Conservation (phyloP, 1,140 invertebrate species). For the Rhynchophorus ferrugineus region DNA sequence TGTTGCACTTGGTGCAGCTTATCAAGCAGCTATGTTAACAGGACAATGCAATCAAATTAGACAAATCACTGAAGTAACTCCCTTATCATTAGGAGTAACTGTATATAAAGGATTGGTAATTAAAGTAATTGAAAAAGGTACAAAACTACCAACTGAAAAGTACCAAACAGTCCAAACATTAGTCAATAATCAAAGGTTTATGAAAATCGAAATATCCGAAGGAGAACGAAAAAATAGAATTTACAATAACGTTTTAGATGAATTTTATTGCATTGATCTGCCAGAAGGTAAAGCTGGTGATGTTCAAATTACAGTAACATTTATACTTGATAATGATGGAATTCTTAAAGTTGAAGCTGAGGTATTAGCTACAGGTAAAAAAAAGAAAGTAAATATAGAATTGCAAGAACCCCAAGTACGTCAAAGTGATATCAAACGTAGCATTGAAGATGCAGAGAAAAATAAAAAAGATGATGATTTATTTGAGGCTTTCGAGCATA, state of each 20-base stretch:
- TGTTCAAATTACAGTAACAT: conserved; percentile 5
- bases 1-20: conserved; percentile 21
- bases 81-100: conserved; percentile 14
- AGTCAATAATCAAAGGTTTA: conserved; percentile 8
- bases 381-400: background rate
- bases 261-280: conserved; percentile 11
- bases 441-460: background rate
- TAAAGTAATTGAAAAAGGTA: conserved; percentile 12
- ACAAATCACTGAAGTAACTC: conserved; percentile 14
- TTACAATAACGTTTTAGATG: conserved; percentile 16
- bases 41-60: conserved; percentile 1
- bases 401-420: conserved; percentile 2
- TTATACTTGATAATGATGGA: conserved; percentile 19
- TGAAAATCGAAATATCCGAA: conserved; percentile 13
- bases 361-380: conserved; percentile 4
- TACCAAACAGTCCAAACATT: background rate
- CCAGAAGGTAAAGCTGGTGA: conserved; percentile 11
- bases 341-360: conserved; percentile 17
- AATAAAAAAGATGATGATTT: conserved; percentile 3
- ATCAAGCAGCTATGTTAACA: conserved; percentile 18
- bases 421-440: background rate
- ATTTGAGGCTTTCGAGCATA: no score
- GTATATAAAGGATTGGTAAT: conserved; percentile 1
- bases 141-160: conserved; percentile 7
- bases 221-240: conserved; percentile 17